Percentiles rank a stretch among this genome's conserved stretches.
These are phyloP conservation scores for Corythornis madagascariensis DNA, from an alignment of 2,113 vertebrate species.

Conservation along the genomic window DNA sequence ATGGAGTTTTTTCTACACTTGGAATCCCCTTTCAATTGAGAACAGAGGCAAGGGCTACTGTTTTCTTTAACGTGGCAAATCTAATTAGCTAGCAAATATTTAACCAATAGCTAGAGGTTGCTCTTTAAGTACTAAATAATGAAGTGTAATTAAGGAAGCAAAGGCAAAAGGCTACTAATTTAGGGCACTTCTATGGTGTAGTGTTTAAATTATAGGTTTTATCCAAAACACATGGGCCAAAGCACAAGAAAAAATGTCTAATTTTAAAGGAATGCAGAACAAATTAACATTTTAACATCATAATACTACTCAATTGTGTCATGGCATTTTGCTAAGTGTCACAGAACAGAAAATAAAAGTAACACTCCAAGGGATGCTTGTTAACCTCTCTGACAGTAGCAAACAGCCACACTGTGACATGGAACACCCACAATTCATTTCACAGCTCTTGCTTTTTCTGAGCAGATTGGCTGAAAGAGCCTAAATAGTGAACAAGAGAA, in stretches of 20 bases:
- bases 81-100: constrained; percentile 70
- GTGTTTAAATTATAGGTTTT: constrained; percentile 78
- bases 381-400: constrained; percentile 66
- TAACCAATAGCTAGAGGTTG: constrained; percentile 58
- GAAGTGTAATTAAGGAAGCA: constrained; percentile 67
- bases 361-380: constrained; percentile 59
- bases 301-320: constrained; percentile 62
- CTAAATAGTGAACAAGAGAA: constrained; percentile 37
- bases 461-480: background rate
- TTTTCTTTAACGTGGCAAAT: constrained; percentile 56
- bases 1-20: constrained; percentile 15
- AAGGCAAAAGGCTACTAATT: constrained; percentile 73
- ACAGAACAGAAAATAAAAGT: constrained; percentile 71
- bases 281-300: constrained; percentile 78
- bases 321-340: constrained; percentile 70
- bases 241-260: constrained; percentile 62
- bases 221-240: constrained; percentile 63
- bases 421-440: constrained; percentile 57
- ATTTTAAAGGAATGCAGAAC: constrained; percentile 80
- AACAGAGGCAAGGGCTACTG: constrained; percentile 28
- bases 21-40: constrained; percentile 27
- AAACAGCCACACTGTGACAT: constrained; percentile 58
- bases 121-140: constrained; percentile 59
- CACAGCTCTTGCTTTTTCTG: constrained; percentile 23
- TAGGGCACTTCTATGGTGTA: constrained; percentile 45